Evolutionary conservation across 2,888 invertebrate genomes (phyloP), one percentile per base, ranked within the genome.

Genomic region (Erebia aethiops): DNA sequence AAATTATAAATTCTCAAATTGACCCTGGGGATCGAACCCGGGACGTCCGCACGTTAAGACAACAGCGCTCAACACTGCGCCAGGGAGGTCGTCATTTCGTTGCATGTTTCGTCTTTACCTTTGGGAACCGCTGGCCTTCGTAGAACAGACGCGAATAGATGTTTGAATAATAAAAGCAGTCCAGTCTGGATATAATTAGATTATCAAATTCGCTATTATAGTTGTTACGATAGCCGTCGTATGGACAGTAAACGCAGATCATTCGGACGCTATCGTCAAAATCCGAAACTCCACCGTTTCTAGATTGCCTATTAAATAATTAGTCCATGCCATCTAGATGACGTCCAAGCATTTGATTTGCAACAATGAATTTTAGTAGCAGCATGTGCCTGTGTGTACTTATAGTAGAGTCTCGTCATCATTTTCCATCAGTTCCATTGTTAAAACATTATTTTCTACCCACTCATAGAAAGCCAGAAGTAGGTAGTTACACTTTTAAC

Each of bases 121-220:
- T 51, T 57, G 52, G 18, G 14, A 51, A 51, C 52, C 52, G 10
- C 41, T 21, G 70, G 61, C 49, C 16, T 41, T 10, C 14, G 7
- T 43, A 13, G 35, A 49, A 63, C 63, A 65, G 69, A 66, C 41
- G 16, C 51, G 54, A 65, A 65, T 65, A 65, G 41, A 66, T 65
- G 26, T 18, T 51, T 57, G 57, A 61, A 73, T 58, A 52, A 49
- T 69, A 61, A 43, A 72, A 56, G 26, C 56, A 18, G 54, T 62
- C 64, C 67, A 72, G 66, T 66, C 68, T 60, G 57, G 56, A 46
- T 69, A 61, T 65, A 70, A 64, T 72, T 67, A 70, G 57, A 70
- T 67, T 51, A 16, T 64, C 43, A 67, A 71, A 71, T 63, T 57
- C 56, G 54, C 67, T 58, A 18, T 52, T 52, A 46, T 14, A 49